Evolutionary conservation across 2,113 vertebrate genomes (phyloP).

Genomic region (Crotalus viridis): DNA sequence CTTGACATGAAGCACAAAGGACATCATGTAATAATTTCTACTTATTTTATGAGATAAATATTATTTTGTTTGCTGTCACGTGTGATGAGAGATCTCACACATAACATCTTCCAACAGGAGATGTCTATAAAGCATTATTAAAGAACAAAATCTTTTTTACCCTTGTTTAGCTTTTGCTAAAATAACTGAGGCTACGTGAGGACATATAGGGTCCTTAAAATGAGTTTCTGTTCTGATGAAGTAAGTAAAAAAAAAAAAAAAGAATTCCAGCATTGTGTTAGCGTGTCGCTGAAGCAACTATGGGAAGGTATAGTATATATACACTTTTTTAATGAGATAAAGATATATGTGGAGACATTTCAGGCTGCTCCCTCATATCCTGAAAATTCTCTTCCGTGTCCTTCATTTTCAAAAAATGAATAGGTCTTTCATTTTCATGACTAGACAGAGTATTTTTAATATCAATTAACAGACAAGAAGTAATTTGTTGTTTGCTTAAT

Average conservation of each 20-base stretch:
- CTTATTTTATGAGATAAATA: background rate
- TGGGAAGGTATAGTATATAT: background rate
- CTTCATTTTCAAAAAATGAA: background rate
- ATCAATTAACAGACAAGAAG: background rate
- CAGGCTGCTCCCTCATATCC: background rate
- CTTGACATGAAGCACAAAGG: background rate
- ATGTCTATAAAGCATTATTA: background rate
- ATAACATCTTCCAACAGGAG: background rate
- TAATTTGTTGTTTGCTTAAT: background rate
- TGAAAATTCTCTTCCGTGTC: background rate
- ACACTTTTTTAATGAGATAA: background rate
- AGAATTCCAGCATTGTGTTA: background rate
- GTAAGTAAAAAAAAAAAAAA: background rate
- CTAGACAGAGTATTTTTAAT: background rate
- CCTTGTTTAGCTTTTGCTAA: background rate
- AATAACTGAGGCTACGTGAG: background rate
- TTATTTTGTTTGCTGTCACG: background rate
- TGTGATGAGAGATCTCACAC: background rate
- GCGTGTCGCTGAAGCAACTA: background rate
- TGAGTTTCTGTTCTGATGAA: background rate
- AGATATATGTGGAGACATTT: background rate
- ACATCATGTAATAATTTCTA: background rate
- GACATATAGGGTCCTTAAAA: background rate
- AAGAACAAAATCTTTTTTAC: background rate
- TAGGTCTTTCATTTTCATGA: background rate